Conservation (phyloP, 2,888 invertebrate species). For the Microctonus hyperodae region DNA sequence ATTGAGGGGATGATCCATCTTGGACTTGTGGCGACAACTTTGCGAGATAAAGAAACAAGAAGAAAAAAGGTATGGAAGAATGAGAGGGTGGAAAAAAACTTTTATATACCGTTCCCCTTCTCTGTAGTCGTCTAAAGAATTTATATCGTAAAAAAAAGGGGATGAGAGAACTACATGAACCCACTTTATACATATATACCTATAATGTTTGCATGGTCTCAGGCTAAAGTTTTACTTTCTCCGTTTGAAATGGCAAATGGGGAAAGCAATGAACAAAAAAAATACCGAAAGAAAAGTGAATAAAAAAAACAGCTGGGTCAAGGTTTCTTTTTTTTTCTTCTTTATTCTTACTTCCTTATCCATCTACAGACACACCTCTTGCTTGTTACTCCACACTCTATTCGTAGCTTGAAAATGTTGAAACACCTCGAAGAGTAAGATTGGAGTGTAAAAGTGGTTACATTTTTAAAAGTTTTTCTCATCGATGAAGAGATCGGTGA, state of each 20-base stretch:
- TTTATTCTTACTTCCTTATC: not conserved
- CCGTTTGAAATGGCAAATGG: conserved; percentile 11
- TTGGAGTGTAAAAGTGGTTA: conserved; percentile 7
- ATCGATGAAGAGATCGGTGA: not conserved
- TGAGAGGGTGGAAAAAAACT: not conserved
- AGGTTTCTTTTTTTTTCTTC: conserved; percentile 14
- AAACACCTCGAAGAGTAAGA: conserved; percentile 4
- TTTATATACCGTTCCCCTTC: conserved; percentile 1
- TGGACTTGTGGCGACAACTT: conserved; percentile 12
- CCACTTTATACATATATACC: not conserved
- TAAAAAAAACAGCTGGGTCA: conserved; percentile 15
- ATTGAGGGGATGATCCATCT: conserved; percentile 7
- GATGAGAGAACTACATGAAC: not conserved
- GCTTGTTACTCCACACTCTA: conserved; percentile 16
- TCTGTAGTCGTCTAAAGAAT: conserved; percentile 16
- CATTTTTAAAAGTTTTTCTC: conserved; percentile 21
- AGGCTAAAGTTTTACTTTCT: conserved; percentile 28
- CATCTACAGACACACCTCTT: not conserved
- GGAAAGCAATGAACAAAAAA: not conserved
- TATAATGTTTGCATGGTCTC: conserved; percentile 19
- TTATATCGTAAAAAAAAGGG: conserved; percentile 18
- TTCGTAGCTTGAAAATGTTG: conserved; percentile 12
- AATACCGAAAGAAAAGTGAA: not conserved
- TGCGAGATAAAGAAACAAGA: not conserved
- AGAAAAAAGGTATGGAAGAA: not conserved